phyloP scores from a whole-genome alignment of 2,888 invertebrate species.

The Protonemura montana region DNA sequence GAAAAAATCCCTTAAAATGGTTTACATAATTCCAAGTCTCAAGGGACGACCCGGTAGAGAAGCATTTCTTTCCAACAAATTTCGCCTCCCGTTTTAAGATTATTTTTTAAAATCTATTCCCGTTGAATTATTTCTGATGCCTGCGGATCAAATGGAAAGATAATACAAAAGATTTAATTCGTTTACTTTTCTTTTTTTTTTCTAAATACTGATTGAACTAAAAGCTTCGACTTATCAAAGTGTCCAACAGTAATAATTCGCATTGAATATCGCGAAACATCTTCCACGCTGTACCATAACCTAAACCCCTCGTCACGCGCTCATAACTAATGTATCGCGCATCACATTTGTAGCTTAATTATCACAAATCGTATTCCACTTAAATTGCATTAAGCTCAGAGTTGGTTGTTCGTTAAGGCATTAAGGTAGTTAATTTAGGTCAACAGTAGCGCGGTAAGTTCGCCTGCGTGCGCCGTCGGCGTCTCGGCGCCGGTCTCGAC shows the following conservation, averaged over 20 bases:
- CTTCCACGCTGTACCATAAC: background rate
- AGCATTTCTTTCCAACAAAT: conserved; percentile 27
- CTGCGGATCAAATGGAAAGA: background rate
- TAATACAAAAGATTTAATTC: background rate
- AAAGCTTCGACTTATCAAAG: background rate
- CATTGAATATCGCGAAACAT: background rate
- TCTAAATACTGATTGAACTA: background rate
- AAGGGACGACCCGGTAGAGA: conserved; percentile 28
- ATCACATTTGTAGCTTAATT: conserved; percentile 7
- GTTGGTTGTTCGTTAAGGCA: conserved; percentile 30
- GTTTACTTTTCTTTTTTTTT: background rate
- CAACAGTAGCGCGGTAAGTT: conserved; percentile 26
- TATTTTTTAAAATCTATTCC: conserved; percentile 37
- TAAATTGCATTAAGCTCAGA: conserved; percentile 3
- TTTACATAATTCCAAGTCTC: conserved; percentile 51
- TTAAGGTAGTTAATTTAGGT: conserved; percentile 40
- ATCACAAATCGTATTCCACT: conserved; percentile 17
- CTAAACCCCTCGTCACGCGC: background rate
- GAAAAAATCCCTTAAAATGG: conserved; percentile 51
- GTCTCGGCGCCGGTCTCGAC: background rate
- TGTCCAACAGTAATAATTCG: background rate
- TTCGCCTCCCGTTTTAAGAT: conserved; percentile 35
- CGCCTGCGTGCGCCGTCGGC: background rate
- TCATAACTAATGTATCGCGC: background rate
- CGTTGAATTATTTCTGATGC: conserved; percentile 30